Conservation (phyloP, 92 coral and sea anemone genomes). For the Epizoanthus scotinus region DNA sequence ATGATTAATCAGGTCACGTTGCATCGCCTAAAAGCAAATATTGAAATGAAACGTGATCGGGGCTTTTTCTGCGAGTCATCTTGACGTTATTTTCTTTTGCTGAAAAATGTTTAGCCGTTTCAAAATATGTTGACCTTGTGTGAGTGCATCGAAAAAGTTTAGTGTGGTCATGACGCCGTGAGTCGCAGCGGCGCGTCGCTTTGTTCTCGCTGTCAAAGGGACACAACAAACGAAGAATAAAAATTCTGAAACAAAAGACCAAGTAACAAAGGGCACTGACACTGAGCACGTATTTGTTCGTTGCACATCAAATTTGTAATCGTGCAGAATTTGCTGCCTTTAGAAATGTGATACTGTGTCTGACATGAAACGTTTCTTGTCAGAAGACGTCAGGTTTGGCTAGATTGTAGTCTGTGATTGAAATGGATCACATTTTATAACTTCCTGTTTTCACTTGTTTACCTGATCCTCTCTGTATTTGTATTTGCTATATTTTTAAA, state of each 20-base stretch:
- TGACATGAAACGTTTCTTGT: too few species aligned
- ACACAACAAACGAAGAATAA: neutral
- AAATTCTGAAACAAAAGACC: constrained; percentile 2
- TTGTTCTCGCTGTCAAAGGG: constrained; percentile 24
- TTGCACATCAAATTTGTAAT: too few species aligned
- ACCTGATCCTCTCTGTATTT: too few species aligned
- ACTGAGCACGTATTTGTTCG: neutral
- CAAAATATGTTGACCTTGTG: constrained; percentile 26
- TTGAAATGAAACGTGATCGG: constrained; percentile 17
- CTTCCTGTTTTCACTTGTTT: too few species aligned
- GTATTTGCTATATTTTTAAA: too few species aligned
- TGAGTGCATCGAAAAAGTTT: constrained; percentile 1
- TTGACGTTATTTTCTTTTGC: too few species aligned
- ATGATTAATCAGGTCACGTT: constrained; percentile 40
- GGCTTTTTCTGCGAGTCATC: neutral
- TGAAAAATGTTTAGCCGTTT: neutral
- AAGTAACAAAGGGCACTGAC: constrained; percentile 18
- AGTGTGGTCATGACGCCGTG: neutral
- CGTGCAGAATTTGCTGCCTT: too few species aligned
- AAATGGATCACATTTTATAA: too few species aligned
- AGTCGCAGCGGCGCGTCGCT: constrained; percentile 15
- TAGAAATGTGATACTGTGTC: too few species aligned
- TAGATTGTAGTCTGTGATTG: too few species aligned
- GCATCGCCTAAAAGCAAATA: constrained; percentile 20
- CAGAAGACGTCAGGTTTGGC: too few species aligned